A percentile compares a stretch with the other conserved stretches of the same genome.
phyloP scores from a whole-genome alignment of 2,113 vertebrate genomes.

The Bubo bubo region DNA sequence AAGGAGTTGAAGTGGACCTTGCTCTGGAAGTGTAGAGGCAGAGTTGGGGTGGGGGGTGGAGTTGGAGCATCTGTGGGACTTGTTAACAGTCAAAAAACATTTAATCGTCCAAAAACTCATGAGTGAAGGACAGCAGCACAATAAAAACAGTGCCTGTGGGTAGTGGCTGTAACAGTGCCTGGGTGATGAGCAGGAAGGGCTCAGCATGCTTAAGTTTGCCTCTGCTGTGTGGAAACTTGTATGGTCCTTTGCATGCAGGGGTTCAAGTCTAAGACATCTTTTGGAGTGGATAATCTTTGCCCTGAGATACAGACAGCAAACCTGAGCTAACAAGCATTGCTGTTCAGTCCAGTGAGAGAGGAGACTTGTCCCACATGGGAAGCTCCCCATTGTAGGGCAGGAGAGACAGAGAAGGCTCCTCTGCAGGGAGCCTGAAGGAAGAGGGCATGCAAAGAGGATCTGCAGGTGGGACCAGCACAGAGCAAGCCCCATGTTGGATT shows the following conservation, averaged over 20 bases:
- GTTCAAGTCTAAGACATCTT: background rate
- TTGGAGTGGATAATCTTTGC: background rate
- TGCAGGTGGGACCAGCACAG: background rate
- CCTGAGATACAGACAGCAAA: background rate
- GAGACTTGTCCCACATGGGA: accelerated
- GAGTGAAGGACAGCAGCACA: background rate
- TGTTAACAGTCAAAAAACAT: background rate
- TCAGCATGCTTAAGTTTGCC: background rate
- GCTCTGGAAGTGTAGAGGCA: background rate
- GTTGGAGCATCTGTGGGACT: background rate
- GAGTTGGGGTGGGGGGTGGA: background rate
- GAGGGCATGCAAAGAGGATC: background rate
- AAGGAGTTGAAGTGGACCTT: background rate
- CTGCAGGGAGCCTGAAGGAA: background rate
- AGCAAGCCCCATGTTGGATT: background rate
- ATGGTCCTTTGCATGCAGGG: background rate
- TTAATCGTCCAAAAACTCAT: background rate
- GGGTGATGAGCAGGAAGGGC: background rate
- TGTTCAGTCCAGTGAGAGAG: background rate
- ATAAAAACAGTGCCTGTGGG: background rate
- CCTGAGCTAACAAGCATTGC: background rate
- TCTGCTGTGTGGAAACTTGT: background rate
- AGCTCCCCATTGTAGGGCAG: background rate
- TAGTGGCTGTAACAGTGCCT: background rate
- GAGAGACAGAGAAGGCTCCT: background rate